A percentile compares a stretch with the other conserved stretches of the same genome.
Evolutionary conservation across 2,888 invertebrate species (phyloP).

Genomic region (Oscheius myriophilus): DNA sequence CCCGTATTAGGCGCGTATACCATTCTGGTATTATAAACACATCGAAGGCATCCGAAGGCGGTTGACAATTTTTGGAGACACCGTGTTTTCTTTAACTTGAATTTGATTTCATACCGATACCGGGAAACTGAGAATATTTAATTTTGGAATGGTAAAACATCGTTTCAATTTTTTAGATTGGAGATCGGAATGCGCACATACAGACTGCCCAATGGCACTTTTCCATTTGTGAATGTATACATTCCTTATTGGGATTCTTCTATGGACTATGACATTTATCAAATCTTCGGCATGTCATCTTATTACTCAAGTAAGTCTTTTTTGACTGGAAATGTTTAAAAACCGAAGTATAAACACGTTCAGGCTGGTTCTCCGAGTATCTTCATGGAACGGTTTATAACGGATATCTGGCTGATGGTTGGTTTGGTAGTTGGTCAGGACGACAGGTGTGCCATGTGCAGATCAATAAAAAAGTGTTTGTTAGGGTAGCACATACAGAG

Average conservation of each 20-base stretch:
- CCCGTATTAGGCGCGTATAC: no score
- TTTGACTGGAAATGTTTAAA: no score
- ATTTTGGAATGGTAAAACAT: no score
- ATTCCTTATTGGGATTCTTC: conserved; percentile 27
- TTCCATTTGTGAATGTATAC: conserved; percentile 9
- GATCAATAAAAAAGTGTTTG: not conserved
- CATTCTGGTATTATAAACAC: no score
- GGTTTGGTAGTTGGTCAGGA: conserved; percentile 19
- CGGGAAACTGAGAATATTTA: no score
- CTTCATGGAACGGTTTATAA: conserved; percentile 14
- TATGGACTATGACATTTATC: conserved; percentile 10
- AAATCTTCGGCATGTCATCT: not conserved
- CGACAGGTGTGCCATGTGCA: not conserved
- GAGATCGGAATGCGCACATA: conserved; percentile 27
- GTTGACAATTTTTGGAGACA: no score
- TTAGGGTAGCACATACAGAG: conserved; percentile 19
- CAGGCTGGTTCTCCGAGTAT: conserved; percentile 23
- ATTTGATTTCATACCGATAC: no score
- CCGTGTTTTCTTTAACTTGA: no score
- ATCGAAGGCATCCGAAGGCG: no score
- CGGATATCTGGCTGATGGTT: conserved; percentile 21
- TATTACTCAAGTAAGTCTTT: conserved; percentile 1
- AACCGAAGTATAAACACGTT: no score
- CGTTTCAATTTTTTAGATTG: conserved; percentile 13
- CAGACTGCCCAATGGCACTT: conserved; percentile 9